phyloP scores from a whole-genome alignment of 2,888 invertebrate species.

The Xestia rhomboidea region DNA sequence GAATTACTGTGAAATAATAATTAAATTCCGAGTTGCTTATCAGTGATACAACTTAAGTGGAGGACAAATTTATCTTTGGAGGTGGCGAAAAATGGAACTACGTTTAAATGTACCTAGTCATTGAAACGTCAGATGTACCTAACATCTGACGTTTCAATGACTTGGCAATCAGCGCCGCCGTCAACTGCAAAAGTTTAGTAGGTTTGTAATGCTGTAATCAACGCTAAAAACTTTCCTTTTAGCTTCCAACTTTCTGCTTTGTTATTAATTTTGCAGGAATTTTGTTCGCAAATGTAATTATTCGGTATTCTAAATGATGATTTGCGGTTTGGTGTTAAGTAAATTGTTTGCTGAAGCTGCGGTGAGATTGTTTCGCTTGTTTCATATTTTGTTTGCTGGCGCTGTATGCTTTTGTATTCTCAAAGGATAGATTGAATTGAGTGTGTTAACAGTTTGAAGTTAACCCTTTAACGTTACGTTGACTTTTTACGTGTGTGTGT shows the following conservation, averaged over 20 bases:
- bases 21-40: conserved; percentile 75
- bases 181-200: conserved; percentile 34
- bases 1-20: conserved; percentile 75
- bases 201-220: conserved; percentile 70
- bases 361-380: conserved; percentile 53
- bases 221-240: conserved; percentile 70
- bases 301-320: conserved; percentile 61
- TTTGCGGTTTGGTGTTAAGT: conserved; percentile 65
- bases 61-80: conserved; percentile 18
- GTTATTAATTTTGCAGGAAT: conserved; percentile 65
- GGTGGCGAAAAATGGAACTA: conserved; percentile 38
- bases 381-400: conserved; percentile 12
- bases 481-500: not conserved
- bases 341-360: conserved; percentile 60
- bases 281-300: conserved; percentile 64
- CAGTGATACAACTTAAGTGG: conserved; percentile 77
- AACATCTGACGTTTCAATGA: conserved; percentile 38
- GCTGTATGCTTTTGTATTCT: conserved; percentile 29
- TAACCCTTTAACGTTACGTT: not conserved
- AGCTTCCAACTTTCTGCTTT: conserved; percentile 64
- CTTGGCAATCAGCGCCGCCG: conserved; percentile 20
- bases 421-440: conserved; percentile 35
- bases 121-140: no score
- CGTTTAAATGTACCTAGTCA: conserved; percentile 23
- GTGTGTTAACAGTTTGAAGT: conserved; percentile 36